Base-by-base conservation (phyloP, 30 jellyfish, hydroid and myxozoan species). In the Cassiopea andromeda region DNA sequence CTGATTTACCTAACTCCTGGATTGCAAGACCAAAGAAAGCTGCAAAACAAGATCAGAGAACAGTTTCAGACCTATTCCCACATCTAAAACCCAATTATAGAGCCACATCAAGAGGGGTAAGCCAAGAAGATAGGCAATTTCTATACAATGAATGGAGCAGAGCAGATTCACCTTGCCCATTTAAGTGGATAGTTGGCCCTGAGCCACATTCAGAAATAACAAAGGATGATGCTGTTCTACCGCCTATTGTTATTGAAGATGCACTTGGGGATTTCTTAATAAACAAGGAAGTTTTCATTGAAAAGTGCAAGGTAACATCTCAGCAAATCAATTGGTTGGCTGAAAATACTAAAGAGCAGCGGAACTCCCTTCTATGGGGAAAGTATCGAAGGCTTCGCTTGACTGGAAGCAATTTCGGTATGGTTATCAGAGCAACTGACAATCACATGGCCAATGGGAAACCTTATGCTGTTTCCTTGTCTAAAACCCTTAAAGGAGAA, bases 371-470 rank as follows among this genome's bases (percentile, higher is more conserved):
- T 46, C 44, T 72, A 72, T 72, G 47, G 81, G 81, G 81, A 46
- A 72, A 72, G 48, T 57, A 72, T 72, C 19, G 81, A 57, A n/a
- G 44, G 47, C 48, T 38, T 72, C 81, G 81, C 81, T 57, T 72
- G 10, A 72, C 81, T 17, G 81, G 81, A 46, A 72, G 81, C 81
- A 72, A 72, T 72, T 72, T 72, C 44, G 81, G 81, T 17, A 1
- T 27, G 59, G 8, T 8, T 18, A 19, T 16, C 44, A 9, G 9
- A 2, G 81, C 81, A 8, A 1, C 1, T 72, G 48, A 72, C 50
- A 1, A 57, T 2, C 81, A 72, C 8, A 19, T 18, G 50, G 19
- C 44, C 19, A 72, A 46, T 12, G 50, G 59, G 19, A 72, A 48
- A 38, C 81, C 81, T 14, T 72, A 72, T 72, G 58, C 81, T 48